Base-by-base conservation (phyloP, 1,140 invertebrate species). In the Drosophila tropicalis region DNA sequence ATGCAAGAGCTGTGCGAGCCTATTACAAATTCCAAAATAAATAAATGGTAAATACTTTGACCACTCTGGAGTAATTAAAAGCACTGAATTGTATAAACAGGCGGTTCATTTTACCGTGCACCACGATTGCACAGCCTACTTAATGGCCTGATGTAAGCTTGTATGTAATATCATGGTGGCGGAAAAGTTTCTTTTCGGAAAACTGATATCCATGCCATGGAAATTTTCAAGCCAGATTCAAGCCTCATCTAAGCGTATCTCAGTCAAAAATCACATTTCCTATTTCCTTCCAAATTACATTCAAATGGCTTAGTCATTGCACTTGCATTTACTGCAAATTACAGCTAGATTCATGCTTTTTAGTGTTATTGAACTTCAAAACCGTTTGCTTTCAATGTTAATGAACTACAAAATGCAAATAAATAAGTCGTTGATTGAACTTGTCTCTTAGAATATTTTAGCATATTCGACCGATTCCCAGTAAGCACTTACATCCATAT, bases 41-140 rank as follows among this genome's bases (percentile, higher is more conserved):
- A 84, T 72, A 58, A 75, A 79, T 80, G 66, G 58, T 62, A 70
- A 78, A 65, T 70, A 77, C 76, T 87, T 82, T 87, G 84, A 89
- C 84, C 83, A 83, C 62, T 68, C 40, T 40, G 36, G 67, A 72
- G 72, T 78, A 89, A 78, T 89, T 89, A 78, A 84, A 84, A 57
- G 67, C 67, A 68, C 61, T 64, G 51, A 73, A 82, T 73, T 76
- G 79, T 57, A 87, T 86, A 87, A 86, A 71, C 76, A 68, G 63
- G 55, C 47, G 54, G 39, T 68, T 55, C 10, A 73, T 67, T 76
- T 76, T 70, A 25, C 40, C 9, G 44, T 73, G 77, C 70, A 79
- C 17, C 10, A 19, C 44, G 44, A 51, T 51, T 51, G 44, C 44
- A 51, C 17, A 51, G 44, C 44, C 44, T 51, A 51, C 44, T 22